Conservation (phyloP, 64 coral and sea anemone genomes). For the Montipora foliosa region DNA sequence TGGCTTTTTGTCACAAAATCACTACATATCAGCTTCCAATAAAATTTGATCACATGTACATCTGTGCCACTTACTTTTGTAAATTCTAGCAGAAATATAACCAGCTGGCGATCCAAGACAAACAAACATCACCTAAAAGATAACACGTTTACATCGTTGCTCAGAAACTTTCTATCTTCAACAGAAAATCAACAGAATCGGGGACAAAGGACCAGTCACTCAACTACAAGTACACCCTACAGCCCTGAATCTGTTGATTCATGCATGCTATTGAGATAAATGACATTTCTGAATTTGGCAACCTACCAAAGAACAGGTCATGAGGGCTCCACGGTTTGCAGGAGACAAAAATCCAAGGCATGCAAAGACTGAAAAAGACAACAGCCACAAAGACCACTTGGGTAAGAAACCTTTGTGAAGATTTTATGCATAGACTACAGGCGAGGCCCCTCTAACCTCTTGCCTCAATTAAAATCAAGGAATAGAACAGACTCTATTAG, state of each 20-base stretch:
- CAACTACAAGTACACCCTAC: no score
- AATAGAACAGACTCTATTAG: no score
- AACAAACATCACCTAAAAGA: conserved; percentile 88
- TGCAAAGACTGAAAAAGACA: conserved; percentile 84
- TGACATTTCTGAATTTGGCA: not conserved
- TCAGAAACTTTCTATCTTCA: no score
- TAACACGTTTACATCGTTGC: not conserved
- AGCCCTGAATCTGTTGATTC: not conserved
- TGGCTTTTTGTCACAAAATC: no score
- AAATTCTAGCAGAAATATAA: conserved; percentile 88
- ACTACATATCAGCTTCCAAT: not conserved
- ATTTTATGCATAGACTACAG: no score
- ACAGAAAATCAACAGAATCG: no score
- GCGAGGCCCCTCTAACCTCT: no score
- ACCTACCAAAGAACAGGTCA: conserved; percentile 93
- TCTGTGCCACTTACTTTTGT: conserved; percentile 77
- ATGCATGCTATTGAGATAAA: not conserved
- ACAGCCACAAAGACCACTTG: not conserved
- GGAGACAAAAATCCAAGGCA: conserved; percentile 98
- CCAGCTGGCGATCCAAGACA: conserved; percentile 91
- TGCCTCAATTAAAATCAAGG: no score
- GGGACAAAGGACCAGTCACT: no score
- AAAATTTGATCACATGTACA: not conserved
- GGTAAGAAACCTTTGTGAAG: no score
- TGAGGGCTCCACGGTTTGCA: conserved; percentile 95